These are phyloP conservation scores for Tinea pellionella DNA, from an alignment of 2,888 invertebrate species.

Conservation along the genomic window DNA sequence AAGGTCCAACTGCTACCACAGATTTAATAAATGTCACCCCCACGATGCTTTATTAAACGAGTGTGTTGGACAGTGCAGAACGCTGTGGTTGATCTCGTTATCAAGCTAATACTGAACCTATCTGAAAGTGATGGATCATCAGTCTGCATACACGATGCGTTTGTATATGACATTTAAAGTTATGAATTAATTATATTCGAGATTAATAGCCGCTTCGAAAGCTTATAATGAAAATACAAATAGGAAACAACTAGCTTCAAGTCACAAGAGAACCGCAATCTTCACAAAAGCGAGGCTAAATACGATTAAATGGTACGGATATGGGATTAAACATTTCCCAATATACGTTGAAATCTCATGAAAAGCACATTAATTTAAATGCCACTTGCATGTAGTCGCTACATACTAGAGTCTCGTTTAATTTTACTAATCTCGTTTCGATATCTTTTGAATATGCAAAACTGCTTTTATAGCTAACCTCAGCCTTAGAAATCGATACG, in stretches of 20 bases:
- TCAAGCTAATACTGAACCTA: too few species aligned
- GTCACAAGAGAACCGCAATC: neutral
- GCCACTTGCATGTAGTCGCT: slow-evolving; percentile 28
- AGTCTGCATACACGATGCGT: too few species aligned
- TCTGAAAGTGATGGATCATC: too few species aligned
- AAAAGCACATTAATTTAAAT: slow-evolving; percentile 54
- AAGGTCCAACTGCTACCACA: too few species aligned
- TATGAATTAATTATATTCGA: neutral
- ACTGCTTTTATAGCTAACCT: neutral
- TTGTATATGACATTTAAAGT: too few species aligned
- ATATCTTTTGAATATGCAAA: slow-evolving; percentile 22
- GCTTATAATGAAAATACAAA: neutral
- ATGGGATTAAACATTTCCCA: neutral
- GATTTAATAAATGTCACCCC: too few species aligned
- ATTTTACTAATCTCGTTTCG: slow-evolving; percentile 39
- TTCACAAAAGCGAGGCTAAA: slow-evolving; percentile 1
- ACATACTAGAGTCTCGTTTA: slow-evolving; percentile 23
- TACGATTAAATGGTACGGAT: neutral
- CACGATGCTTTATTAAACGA: too few species aligned
- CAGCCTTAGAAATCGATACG: neutral
- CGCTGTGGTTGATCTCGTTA: too few species aligned
- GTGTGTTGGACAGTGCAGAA: too few species aligned
- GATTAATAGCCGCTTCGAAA: neutral
- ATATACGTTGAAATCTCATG: slow-evolving; percentile 24
- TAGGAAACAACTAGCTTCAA: neutral